Percentiles rank a stretch among this genome's conserved stretches.
phyloP scores from a whole-genome alignment of 1,140 invertebrate species.

The Leguminivora glycinivorella region DNA sequence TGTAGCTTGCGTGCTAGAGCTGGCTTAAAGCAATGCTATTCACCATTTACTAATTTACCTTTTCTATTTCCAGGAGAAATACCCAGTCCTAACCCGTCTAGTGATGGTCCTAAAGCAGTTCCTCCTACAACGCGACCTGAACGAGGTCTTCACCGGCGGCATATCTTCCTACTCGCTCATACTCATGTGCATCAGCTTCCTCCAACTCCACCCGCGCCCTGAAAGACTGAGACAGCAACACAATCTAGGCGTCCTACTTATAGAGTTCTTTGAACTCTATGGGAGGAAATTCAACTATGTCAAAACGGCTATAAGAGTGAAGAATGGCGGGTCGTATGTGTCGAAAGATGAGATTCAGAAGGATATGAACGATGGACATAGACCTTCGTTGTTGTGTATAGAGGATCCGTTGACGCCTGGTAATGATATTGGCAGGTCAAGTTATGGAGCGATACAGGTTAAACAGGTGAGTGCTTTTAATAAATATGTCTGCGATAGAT shows the following conservation, averaged over 20 bases:
- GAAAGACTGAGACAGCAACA: slow-evolving; percentile 73
- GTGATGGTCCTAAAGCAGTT: slow-evolving; percentile 99
- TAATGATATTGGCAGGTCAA: slow-evolving; percentile 98
- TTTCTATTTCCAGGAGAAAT: slow-evolving; percentile 77
- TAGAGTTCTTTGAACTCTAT: slow-evolving; percentile 99
- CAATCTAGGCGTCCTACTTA: slow-evolving; percentile 96
- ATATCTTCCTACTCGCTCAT: slow-evolving; percentile 99
- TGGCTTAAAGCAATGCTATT: too few species aligned
- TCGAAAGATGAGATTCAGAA: slow-evolving; percentile 95
- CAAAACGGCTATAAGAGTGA: slow-evolving; percentile 95
- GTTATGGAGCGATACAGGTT: slow-evolving; percentile 94
- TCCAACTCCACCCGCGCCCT: slow-evolving; percentile 85
- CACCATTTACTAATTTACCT: too few species aligned
- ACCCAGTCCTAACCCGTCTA: slow-evolving; percentile 93
- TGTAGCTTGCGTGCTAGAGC: too few species aligned
- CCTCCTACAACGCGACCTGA: slow-evolving; percentile 96
- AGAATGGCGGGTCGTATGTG: slow-evolving; percentile 96
- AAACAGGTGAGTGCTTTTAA: slow-evolving; percentile 74
- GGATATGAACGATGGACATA: slow-evolving; percentile 95
- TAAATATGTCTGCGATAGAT: too few species aligned
- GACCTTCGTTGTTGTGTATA: slow-evolving; percentile 96
- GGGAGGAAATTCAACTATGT: slow-evolving; percentile 98
- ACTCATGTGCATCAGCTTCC: slow-evolving; percentile 98
- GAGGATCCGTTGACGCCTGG: slow-evolving; percentile 97
- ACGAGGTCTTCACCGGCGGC: slow-evolving; percentile 99